Percentiles rank a stretch among this genome's conserved stretches.
These are phyloP conservation scores for Drosophila obscura DNA, from an alignment of 1,140 invertebrate genomes.

Conservation along the genomic window DNA sequence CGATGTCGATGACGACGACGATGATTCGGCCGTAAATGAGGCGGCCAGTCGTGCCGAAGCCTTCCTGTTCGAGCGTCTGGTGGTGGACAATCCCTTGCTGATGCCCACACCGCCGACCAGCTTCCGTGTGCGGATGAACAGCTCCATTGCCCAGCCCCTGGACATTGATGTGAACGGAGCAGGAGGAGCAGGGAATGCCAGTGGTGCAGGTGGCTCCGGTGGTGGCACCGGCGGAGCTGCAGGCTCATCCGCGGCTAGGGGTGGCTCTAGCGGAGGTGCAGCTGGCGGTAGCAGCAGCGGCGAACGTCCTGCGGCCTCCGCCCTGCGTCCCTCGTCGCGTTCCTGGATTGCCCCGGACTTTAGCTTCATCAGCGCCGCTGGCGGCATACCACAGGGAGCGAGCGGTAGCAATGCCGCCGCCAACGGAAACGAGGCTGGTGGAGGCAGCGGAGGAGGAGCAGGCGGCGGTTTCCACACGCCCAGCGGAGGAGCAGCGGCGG, in stretches of 20 bases:
- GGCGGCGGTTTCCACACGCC: constrained; percentile 49
- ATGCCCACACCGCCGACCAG: constrained; percentile 54
- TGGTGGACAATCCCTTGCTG: constrained; percentile 17
- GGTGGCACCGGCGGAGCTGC: background rate
- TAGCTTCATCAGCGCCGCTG: constrained; percentile 38
- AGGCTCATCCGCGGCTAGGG: background rate
- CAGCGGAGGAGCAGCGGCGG: constrained; percentile 33
- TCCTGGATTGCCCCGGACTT: constrained; percentile 71
- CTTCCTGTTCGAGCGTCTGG: constrained; percentile 53
- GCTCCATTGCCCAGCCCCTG: constrained; percentile 60
- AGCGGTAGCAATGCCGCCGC: constrained; percentile 1
- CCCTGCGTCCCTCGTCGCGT: constrained; percentile 60
- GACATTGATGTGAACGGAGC: constrained; percentile 72
- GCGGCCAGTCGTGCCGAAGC: constrained; percentile 17
- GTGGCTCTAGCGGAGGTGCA: background rate
- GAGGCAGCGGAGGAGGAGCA: background rate
- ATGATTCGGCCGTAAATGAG: constrained; percentile 10
- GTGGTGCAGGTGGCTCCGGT: background rate
- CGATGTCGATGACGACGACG: constrained; percentile 15
- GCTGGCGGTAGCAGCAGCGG: constrained; percentile 15
- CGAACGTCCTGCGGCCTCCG: constrained; percentile 15
- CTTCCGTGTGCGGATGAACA: constrained; percentile 64
- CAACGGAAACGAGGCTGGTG: background rate
- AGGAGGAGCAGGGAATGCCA: background rate
- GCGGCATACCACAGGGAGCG: background rate